Evolutionary conservation across 2,888 invertebrate genomes (phyloP).

Genomic region (Toxonevra muliebris): DNA sequence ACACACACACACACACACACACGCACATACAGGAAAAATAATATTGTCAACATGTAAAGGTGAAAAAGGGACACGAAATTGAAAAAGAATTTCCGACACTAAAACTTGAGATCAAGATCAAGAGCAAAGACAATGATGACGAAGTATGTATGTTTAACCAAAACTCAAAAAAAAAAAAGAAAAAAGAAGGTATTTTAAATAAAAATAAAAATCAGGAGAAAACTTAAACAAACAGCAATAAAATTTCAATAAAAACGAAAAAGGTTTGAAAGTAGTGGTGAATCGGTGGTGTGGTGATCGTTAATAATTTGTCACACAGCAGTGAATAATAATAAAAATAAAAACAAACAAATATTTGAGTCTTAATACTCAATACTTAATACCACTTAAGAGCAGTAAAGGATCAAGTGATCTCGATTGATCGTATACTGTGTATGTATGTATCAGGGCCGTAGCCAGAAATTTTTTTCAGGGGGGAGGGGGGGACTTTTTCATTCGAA

Average conservation of each 20-base stretch:
- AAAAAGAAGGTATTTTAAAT: neutral
- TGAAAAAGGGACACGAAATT: conserved; percentile 27
- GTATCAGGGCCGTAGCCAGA: too few relatives aligned
- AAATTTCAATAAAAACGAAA: conserved; percentile 56
- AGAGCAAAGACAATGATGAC: neutral
- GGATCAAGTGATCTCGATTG: conserved; percentile 20
- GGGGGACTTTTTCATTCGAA: too few relatives aligned
- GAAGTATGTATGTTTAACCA: neutral
- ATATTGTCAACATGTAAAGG: conserved; percentile 54
- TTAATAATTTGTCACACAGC: conserved; percentile 33
- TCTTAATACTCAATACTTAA: neutral
- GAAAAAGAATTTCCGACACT: conserved; percentile 22
- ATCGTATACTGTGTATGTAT: neutral
- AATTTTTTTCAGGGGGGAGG: too few relatives aligned
- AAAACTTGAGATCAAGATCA: neutral
- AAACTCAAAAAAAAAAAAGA: conserved; percentile 1
- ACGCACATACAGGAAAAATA: conserved; percentile 51
- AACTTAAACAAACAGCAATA: conserved; percentile 57
- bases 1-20: conserved; percentile 31
- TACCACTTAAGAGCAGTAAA: conserved; percentile 7
- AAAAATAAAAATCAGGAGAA: conserved; percentile 36
- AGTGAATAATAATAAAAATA: conserved; percentile 16
- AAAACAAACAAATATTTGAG: conserved; percentile 27
- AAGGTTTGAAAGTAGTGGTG: conserved; percentile 25
- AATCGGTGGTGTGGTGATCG: conserved; percentile 25